Evolutionary conservation across 1,140 invertebrate genomes (phyloP).

Genomic region (Nylanderia fulva): DNA sequence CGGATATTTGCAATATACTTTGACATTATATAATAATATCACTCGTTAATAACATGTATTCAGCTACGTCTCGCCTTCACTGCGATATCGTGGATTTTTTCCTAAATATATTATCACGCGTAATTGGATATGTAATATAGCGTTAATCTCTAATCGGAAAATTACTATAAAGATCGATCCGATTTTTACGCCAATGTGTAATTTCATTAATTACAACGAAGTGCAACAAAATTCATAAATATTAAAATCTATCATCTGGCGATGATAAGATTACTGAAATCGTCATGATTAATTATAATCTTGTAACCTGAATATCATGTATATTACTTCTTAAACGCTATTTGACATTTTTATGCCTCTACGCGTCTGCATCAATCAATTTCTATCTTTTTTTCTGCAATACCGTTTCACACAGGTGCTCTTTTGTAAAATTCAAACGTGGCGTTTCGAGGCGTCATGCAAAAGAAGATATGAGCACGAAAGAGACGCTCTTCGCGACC

Average conservation of each 20-base stretch:
- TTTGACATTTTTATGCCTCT: not conserved
- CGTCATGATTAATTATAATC: constrained; percentile 30
- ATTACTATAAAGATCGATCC: not conserved
- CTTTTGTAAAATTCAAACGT: not conserved
- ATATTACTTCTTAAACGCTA: not conserved
- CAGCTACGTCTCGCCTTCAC: not conserved
- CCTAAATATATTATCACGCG: constrained; percentile 29
- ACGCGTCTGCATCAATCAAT: not conserved
- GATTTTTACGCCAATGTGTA: constrained; percentile 16
- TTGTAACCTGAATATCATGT: not conserved
- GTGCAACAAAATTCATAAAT: not conserved
- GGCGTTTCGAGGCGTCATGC: not conserved
- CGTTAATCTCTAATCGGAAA: not conserved
- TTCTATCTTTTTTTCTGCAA: not conserved
- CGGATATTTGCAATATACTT: not conserved
- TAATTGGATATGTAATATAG: constrained; percentile 17
- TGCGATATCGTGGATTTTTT: constrained; percentile 27
- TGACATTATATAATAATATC: constrained; percentile 25
- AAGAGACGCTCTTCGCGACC: not conserved
- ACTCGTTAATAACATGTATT: not conserved
- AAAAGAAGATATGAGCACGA: not conserved
- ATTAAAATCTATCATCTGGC: not conserved
- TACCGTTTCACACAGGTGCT: not conserved
- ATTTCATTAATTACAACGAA: too few relatives aligned
- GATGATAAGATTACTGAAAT: constrained; percentile 30